Evolutionary conservation across 2,113 vertebrate genomes (phyloP).

Genomic region (Rhynchopsitta pachyrhyncha): DNA sequence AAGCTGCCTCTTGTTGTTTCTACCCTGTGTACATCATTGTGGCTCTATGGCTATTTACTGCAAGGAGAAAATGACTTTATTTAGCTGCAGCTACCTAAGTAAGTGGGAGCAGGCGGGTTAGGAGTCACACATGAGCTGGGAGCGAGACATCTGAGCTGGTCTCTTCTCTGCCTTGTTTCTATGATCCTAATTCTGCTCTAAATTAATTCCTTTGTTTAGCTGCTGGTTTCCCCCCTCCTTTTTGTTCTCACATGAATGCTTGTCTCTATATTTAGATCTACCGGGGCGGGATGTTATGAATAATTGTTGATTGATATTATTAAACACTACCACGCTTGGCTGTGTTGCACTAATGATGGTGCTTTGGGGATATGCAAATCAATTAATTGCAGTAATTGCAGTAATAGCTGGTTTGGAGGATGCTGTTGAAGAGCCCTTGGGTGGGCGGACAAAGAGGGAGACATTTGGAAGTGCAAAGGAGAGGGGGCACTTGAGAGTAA

Average conservation of each 20-base stretch:
- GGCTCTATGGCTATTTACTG: neutral
- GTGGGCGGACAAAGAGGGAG: neutral
- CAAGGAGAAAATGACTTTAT: neutral
- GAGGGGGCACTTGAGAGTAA: neutral
- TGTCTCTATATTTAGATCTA: constrained; percentile 61
- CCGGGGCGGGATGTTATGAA: constrained; percentile 29
- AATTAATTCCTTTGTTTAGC: constrained; percentile 65
- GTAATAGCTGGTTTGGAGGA: constrained; percentile 39
- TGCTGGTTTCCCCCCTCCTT: neutral
- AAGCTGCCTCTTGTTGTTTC: neutral
- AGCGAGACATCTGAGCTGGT: constrained; percentile 26
- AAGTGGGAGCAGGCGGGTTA: neutral
- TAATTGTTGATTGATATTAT: constrained; percentile 61
- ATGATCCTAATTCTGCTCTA: constrained; percentile 44
- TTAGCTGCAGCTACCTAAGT: neutral
- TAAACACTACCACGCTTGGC: constrained; percentile 57
- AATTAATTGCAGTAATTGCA: constrained; percentile 60
- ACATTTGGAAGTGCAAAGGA: neutral
- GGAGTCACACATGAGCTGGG: neutral
- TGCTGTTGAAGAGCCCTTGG: constrained; percentile 27
- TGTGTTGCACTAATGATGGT: constrained; percentile 62
- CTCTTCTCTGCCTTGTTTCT: constrained; percentile 5
- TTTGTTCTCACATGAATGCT: constrained; percentile 51
- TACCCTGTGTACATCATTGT: neutral
- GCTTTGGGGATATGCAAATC: constrained; percentile 64